phyloP scores from a whole-genome alignment of 2,888 invertebrate species.

The Hypomecis punctinalis region DNA sequence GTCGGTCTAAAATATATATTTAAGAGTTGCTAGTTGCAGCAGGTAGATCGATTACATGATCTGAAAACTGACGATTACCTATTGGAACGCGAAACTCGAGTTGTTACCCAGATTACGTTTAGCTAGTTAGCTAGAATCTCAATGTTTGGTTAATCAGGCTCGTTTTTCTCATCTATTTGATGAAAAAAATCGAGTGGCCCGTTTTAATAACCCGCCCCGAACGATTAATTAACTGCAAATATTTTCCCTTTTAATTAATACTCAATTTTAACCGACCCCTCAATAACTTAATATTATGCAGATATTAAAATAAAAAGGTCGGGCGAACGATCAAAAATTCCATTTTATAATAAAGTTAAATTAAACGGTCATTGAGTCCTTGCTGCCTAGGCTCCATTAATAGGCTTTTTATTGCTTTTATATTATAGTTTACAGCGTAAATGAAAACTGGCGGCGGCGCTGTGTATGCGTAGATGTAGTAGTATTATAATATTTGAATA shows the following conservation, averaged over 20 bases:
- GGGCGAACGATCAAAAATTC: constrained; percentile 29
- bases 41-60: too few relatives aligned
- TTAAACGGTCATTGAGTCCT: constrained; percentile 28
- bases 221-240: constrained; percentile 32
- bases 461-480: too few relatives aligned
- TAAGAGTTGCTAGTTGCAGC: too few relatives aligned
- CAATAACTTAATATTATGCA: constrained; percentile 25
- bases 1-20: too few relatives aligned
- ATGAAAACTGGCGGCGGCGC: constrained; percentile 12
- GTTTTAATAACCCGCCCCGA: constrained; percentile 16
- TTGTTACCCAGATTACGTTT: too few relatives aligned
- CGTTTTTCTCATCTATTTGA: not conserved
- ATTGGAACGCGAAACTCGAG: too few relatives aligned
- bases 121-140: too few relatives aligned
- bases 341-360: constrained; percentile 33
- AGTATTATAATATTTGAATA: too few relatives aligned
- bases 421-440: constrained; percentile 39
- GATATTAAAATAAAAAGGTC: constrained; percentile 28
- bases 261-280: constrained; percentile 25
- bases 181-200: constrained; percentile 8
- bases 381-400: constrained; percentile 25
- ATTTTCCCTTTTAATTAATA: constrained; percentile 28
- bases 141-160: too few relatives aligned
- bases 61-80: too few relatives aligned
- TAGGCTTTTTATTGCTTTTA: constrained; percentile 30